These are phyloP conservation scores for Leptopilina syphax DNA, from an alignment of 2,888 invertebrate genomes.

Conservation along the genomic window DNA sequence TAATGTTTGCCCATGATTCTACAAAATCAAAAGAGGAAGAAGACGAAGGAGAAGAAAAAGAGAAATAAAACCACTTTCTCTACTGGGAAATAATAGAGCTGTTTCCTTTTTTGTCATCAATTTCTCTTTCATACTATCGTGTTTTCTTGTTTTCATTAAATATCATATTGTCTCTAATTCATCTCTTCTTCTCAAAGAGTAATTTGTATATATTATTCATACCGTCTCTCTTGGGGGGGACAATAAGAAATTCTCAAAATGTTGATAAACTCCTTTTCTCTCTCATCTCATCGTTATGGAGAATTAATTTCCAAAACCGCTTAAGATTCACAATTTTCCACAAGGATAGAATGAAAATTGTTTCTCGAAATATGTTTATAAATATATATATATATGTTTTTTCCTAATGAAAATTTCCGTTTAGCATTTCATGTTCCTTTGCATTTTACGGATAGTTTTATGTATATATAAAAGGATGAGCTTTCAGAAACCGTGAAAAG, in stretches of 20 bases:
- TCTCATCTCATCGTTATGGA: no score
- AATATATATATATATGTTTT: no score
- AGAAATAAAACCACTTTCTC: no score
- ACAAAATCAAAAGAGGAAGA: no score
- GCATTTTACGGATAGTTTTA: background rate
- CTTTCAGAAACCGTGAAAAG: constrained; percentile 16
- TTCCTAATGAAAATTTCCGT: no score
- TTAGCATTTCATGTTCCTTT: no score
- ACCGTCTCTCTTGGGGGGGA: background rate
- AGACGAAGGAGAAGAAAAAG: no score
- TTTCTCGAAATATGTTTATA: no score
- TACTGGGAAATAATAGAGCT: no score
- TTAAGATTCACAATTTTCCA: no score
- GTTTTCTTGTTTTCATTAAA: background rate
- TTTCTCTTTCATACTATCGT: background rate
- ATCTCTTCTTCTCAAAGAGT: background rate
- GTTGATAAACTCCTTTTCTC: background rate
- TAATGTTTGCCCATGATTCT: background rate
- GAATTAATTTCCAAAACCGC: no score
- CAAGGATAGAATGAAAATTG: no score
- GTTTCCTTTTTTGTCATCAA: background rate
- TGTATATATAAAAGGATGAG: background rate
- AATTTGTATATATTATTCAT: background rate
- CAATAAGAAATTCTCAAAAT: background rate
- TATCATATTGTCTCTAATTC: background rate